A percentile compares a stretch with the other conserved stretches of the same genome.
Evolutionary conservation across 2,113 vertebrate genomes (phyloP).

Genomic region (Phrynosoma platyrhinos): DNA sequence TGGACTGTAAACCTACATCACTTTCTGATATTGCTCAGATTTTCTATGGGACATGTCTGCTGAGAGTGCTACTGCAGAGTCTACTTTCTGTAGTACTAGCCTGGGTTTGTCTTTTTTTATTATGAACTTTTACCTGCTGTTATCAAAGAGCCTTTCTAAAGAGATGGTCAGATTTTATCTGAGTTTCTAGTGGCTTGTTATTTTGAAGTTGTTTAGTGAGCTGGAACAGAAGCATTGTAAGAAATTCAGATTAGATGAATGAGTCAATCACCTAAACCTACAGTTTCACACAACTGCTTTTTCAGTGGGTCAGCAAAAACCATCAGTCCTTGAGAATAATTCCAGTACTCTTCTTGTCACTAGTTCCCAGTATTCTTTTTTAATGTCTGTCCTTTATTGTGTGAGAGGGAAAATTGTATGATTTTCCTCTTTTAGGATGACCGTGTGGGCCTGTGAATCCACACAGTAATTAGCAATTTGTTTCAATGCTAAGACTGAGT

Average conservation of each 20-base stretch:
- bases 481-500: not conserved
- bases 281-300: slow-evolving; percentile 41
- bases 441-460: not conserved
- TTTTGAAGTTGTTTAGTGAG: slow-evolving; percentile 34
- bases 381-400: not conserved
- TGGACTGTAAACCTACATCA: not conserved
- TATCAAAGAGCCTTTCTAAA: not conserved
- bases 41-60: not conserved
- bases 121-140: not conserved
- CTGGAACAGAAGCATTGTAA: slow-evolving; percentile 53
- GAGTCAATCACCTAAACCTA: slow-evolving; percentile 44
- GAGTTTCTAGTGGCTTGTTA: slow-evolving; percentile 16
- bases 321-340: slow-evolving; percentile 50
- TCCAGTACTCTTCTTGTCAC: slow-evolving; percentile 56
- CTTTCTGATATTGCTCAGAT: too few relatives aligned
- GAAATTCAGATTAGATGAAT: slow-evolving; percentile 36
- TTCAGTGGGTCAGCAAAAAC: slow-evolving; percentile 56
- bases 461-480: not conserved
- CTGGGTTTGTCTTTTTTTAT: not conserved
- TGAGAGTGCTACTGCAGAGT: not conserved
- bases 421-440: not conserved
- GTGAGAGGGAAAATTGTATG: not conserved
- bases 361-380: slow-evolving; percentile 35
- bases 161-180: slow-evolving; percentile 20
- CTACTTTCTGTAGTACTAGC: not conserved